Evolutionary conservation across 2,797 vertebrate genomes (phyloP).

Genomic region (Lacerta viridis): DNA sequence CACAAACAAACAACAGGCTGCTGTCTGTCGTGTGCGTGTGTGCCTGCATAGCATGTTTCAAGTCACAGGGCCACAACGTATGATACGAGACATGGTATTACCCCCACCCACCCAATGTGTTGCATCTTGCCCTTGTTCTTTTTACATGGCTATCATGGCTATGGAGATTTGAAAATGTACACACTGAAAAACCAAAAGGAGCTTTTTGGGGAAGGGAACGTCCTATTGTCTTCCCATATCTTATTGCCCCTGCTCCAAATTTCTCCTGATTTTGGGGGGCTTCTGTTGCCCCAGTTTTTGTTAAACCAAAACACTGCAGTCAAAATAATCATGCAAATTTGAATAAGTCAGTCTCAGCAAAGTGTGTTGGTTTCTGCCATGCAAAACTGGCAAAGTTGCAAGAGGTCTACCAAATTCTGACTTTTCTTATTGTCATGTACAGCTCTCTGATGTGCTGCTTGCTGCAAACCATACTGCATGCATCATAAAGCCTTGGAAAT

Average conservation of each 20-base stretch:
- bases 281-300: not conserved
- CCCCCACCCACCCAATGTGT: too few species aligned
- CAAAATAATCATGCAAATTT: conserved; percentile 1
- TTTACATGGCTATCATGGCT: too few species aligned
- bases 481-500: not conserved
- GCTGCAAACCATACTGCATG: not conserved
- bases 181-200: not conserved
- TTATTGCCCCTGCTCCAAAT: not conserved
- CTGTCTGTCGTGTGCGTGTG: too few species aligned
- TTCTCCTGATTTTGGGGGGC: not conserved
- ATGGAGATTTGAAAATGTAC: too few species aligned
- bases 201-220: not conserved
- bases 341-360: not conserved
- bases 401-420: not conserved
- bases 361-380: not conserved
- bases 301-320: not conserved
- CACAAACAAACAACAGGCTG: too few species aligned
- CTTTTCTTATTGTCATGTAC: not conserved
- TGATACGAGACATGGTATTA: too few species aligned
- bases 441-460: not conserved
- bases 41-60: too few species aligned
- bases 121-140: too few species aligned
- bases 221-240: not conserved
- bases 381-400: not conserved
- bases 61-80: too few species aligned